These are phyloP conservation scores for Cryptotis parvus DNA, from an alignment of 2,113 vertebrate species.

Conservation along the genomic window DNA sequence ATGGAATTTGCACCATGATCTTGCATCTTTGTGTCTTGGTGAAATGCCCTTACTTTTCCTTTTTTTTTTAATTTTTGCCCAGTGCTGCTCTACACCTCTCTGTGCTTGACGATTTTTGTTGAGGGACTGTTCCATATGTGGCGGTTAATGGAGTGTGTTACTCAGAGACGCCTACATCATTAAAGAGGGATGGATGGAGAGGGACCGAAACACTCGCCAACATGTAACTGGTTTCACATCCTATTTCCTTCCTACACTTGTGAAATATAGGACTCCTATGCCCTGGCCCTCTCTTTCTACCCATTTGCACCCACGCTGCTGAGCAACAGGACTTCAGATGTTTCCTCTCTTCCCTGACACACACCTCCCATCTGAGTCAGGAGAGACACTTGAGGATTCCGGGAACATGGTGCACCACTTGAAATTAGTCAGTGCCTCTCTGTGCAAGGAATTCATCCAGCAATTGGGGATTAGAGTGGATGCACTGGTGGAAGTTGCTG, in stretches of 20 bases:
- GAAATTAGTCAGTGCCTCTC: background rate
- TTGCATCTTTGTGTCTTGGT: background rate
- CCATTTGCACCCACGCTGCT: background rate
- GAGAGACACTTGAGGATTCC: conserved; percentile 21
- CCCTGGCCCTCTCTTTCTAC: background rate
- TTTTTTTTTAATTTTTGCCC: background rate
- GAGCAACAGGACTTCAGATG: background rate
- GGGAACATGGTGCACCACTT: conserved; percentile 39
- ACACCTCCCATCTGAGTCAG: background rate
- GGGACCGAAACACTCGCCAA: conserved; percentile 9
- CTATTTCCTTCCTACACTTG: background rate
- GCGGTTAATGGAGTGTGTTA: background rate
- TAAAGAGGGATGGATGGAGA: conserved; percentile 44
- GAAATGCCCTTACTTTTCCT: background rate
- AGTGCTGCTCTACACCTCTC: background rate
- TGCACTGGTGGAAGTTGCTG: background rate
- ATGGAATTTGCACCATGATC: background rate
- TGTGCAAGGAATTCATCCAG: background rate
- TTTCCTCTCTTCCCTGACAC: background rate
- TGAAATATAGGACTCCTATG: background rate
- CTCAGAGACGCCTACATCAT: background rate
- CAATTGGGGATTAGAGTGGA: background rate
- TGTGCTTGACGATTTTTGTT: conserved; percentile 34
- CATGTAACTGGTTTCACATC: background rate
- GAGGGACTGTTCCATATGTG: conserved; percentile 10